Evolutionary conservation across 2,888 invertebrate genomes (phyloP).

Genomic region (Dromius quadrimaculatus): DNA sequence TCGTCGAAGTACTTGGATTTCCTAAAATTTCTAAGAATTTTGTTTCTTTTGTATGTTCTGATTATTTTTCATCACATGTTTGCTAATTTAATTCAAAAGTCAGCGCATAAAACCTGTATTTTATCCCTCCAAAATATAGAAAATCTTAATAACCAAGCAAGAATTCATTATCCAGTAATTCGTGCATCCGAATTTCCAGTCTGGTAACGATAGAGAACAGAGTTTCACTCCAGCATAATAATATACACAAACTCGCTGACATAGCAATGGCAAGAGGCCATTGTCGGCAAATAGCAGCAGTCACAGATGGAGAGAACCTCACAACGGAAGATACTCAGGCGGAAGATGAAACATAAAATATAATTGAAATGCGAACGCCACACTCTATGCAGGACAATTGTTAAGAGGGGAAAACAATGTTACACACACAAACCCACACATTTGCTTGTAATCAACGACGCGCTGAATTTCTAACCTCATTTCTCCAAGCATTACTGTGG

Average conservation of each 20-base stretch:
- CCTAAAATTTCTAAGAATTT: too few species aligned
- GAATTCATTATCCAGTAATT: constrained; percentile 19
- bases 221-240: background rate
- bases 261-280: constrained; percentile 38
- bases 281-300: constrained; percentile 58
- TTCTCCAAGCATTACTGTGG: background rate
- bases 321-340: constrained; percentile 61
- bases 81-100: too few species aligned
- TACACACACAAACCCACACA: constrained; percentile 23
- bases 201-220: background rate
- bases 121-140: too few species aligned
- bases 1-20: too few species aligned
- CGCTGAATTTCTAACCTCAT: constrained; percentile 40
- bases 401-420: background rate
- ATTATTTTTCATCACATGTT: too few species aligned
- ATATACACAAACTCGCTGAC: background rate
- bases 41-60: too few species aligned
- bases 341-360: constrained; percentile 64
- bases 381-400: constrained; percentile 45
- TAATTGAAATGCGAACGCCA: constrained; percentile 61
- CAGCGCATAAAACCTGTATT: too few species aligned
- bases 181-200: constrained; percentile 1
- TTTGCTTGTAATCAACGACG: constrained; percentile 41
- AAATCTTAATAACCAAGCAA: constrained; percentile 21
- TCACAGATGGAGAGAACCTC: constrained; percentile 60